These are phyloP conservation scores for Podarcis siculus DNA, from an alignment of 2,797 vertebrate genomes.

Conservation along the genomic window DNA sequence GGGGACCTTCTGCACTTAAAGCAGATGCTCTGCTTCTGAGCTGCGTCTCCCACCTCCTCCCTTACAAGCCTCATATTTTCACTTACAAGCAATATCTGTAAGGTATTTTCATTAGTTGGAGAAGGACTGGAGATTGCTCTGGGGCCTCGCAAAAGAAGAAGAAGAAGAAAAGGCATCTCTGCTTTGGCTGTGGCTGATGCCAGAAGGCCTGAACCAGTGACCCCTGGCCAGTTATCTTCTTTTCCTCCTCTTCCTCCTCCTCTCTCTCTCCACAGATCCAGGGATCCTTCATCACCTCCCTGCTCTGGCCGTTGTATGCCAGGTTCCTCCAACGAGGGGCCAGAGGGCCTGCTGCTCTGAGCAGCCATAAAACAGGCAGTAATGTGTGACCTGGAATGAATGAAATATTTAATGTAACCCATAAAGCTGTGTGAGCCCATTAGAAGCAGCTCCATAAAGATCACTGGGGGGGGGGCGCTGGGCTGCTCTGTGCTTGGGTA, in stretches of 20 bases:
- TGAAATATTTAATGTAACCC: conserved; percentile 32
- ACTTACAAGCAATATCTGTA: background rate
- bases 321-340: background rate
- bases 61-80: background rate
- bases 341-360: background rate
- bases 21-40: too few relatives aligned
- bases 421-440: conserved; percentile 33
- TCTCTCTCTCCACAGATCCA: background rate
- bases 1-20: too few relatives aligned
- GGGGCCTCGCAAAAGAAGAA: background rate
- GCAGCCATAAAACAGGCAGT: background rate
- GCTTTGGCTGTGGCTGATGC: background rate
- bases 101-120: background rate
- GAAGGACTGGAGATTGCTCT: background rate
- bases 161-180: background rate
- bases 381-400: conserved; percentile 3
- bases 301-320: background rate
- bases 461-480: background rate
- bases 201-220: too few relatives aligned
- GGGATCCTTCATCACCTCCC: background rate
- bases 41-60: too few relatives aligned
- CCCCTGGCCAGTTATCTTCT: too few relatives aligned
- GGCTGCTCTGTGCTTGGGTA: background rate
- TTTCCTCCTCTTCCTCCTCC: too few relatives aligned
- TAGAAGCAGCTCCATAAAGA: conserved; percentile 29